phyloP scores from a whole-genome alignment of 2,113 vertebrate species.

The Melanocharis versteri region DNA sequence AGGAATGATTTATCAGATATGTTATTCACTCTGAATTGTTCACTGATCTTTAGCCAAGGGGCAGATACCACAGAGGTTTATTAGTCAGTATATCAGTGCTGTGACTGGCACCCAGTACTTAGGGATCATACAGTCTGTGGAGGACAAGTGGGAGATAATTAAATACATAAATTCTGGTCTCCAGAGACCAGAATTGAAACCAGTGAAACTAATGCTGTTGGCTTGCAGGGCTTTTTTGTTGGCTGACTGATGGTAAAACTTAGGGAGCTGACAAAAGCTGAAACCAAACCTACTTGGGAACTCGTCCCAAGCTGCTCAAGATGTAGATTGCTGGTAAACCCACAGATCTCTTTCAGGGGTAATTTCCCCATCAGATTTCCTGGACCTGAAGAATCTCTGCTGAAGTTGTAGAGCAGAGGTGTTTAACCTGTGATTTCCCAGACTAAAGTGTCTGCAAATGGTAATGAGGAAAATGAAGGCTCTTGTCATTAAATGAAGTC shows the following conservation, averaged over 20 bases:
- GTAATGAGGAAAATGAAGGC: neutral
- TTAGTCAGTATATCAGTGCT: neutral
- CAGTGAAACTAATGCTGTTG: neutral
- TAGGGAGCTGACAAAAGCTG: neutral
- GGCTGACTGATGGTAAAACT: neutral
- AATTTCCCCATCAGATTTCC: neutral
- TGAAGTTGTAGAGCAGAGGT: neutral
- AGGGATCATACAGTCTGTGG: neutral
- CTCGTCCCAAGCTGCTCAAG: neutral
- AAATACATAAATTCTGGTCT: neutral
- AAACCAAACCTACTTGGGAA: neutral
- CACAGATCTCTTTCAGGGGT: neutral
- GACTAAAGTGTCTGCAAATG: neutral
- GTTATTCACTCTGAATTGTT: neutral
- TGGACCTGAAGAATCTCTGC: neutral
- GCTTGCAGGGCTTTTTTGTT: neutral
- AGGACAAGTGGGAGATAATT: neutral
- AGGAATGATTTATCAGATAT: neutral
- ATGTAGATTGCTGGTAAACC: neutral
- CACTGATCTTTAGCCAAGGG: neutral
- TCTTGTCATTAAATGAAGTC: neutral
- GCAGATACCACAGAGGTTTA: neutral
- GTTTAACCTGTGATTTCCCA: neutral
- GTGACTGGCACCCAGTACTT: neutral
- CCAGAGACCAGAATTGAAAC: rapidly evolving